Percentiles rank a stretch among this genome's conserved stretches.
Evolutionary conservation across 2,797 vertebrate genomes (phyloP).

Genomic region (Hylomyscus alleni): DNA sequence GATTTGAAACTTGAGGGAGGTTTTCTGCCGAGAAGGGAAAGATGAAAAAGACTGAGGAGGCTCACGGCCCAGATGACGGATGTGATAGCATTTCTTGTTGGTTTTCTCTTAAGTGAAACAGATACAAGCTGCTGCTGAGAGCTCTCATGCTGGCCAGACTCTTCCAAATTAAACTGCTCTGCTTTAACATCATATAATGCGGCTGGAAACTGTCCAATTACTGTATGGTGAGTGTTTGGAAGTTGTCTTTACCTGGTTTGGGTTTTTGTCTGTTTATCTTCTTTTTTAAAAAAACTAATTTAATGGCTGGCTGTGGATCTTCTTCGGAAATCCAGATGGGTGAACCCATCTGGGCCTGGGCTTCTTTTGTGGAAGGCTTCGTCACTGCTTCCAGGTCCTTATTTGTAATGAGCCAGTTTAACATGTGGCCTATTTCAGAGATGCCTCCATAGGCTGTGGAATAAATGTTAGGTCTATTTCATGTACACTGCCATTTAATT

Average conservation of each 20-base stretch:
- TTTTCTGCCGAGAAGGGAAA: not conserved
- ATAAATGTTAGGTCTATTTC: not conserved
- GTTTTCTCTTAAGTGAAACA: not conserved
- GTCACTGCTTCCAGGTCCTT: not conserved
- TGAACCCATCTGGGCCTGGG: not conserved
- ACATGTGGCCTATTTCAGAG: not conserved
- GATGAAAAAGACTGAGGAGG: not conserved
- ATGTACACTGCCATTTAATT: not conserved
- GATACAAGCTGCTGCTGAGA: not conserved
- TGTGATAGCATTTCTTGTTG: not conserved
- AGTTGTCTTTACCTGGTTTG: not conserved
- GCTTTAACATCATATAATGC: not conserved
- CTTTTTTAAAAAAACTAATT: not conserved
- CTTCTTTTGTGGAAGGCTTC: not conserved
- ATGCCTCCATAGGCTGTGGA: not conserved
- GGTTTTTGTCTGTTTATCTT: not conserved
- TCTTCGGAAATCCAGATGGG: not conserved
- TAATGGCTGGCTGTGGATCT: not conserved
- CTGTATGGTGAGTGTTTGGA: not conserved
- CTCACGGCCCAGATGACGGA: too few species aligned
- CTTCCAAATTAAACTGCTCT: not conserved
- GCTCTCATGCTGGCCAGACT: not conserved
- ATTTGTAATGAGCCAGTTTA: not conserved
- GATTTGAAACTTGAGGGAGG: not conserved
- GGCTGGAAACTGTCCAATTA: not conserved